Evolutionary conservation across 2,888 invertebrate species (phyloP).

Genomic region (Alitta virens): DNA sequence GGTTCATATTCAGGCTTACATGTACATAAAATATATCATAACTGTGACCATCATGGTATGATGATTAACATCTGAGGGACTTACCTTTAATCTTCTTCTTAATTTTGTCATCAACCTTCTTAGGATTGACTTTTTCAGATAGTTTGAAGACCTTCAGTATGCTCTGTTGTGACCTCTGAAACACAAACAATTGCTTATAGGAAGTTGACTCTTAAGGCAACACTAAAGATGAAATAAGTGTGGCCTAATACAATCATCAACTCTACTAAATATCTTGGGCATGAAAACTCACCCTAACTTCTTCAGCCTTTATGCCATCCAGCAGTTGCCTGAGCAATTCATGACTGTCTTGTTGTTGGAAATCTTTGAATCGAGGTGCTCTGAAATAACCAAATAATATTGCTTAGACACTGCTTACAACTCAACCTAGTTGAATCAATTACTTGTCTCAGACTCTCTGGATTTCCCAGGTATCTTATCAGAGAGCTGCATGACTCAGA

Average conservation of each 20-base stretch:
- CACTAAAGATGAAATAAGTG: background rate
- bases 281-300: constrained; percentile 56
- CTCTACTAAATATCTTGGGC: no score
- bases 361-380: constrained; percentile 84
- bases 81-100: constrained; percentile 71
- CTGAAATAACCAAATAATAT: constrained; percentile 33
- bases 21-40: background rate
- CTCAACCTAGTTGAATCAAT: no score
- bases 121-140: constrained; percentile 67
- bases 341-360: constrained; percentile 95
- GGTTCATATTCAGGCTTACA: background rate
- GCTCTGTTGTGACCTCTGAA: constrained; percentile 76
- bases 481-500: no score
- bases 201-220: background rate
- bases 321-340: constrained; percentile 86
- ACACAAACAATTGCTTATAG: background rate
- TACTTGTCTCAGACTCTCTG: no score
- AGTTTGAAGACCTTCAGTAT: constrained; percentile 77
- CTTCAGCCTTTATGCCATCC: constrained; percentile 78
- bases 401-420: no score
- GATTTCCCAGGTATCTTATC: no score
- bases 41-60: background rate
- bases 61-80: background rate
- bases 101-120: constrained; percentile 74
- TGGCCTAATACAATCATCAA: no score